Evolutionary conservation across 2,888 invertebrate species (phyloP).

Genomic region (Diplazon laetatorius): DNA sequence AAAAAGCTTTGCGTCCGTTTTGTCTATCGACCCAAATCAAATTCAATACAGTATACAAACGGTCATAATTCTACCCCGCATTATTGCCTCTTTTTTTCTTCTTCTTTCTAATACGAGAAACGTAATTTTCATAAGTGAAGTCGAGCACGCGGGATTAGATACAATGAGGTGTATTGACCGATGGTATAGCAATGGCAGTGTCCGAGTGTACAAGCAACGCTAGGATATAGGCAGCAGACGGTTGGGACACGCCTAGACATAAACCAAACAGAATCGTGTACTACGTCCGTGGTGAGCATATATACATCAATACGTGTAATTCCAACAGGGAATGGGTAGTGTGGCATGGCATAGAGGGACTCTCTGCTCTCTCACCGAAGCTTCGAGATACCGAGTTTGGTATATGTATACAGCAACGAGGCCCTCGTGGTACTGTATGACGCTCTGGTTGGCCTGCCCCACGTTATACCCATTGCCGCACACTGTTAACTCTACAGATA

Average conservation of each 20-base stretch:
- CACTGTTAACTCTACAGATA: slow-evolving; percentile 46
- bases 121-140: slow-evolving; percentile 69
- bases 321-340: slow-evolving; percentile 76
- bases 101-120: slow-evolving; percentile 50
- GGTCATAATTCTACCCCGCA: background rate
- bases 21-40: background rate
- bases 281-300: slow-evolving; percentile 72
- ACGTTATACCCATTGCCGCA: slow-evolving; percentile 37
- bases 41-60: slow-evolving; percentile 1
- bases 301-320: slow-evolving; percentile 80
- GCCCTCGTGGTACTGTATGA: slow-evolving; percentile 50
- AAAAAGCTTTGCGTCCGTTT: background rate
- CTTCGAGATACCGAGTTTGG: slow-evolving; percentile 48
- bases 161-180: slow-evolving; percentile 75
- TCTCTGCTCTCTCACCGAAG: slow-evolving; percentile 45
- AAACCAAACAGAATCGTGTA: slow-evolving; percentile 80
- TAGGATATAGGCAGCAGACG: slow-evolving; percentile 60
- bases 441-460: slow-evolving; percentile 48
- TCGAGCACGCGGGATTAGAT: slow-evolving; percentile 70
- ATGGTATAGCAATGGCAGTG: slow-evolving; percentile 34
- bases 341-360: slow-evolving; percentile 61
- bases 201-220: slow-evolving; percentile 36
- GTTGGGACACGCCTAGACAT: slow-evolving; percentile 79
- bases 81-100: slow-evolving; percentile 5
- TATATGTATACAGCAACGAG: slow-evolving; percentile 44